phyloP scores from a whole-genome alignment of 2,113 vertebrate species.

The Hypomesus transpacificus region DNA sequence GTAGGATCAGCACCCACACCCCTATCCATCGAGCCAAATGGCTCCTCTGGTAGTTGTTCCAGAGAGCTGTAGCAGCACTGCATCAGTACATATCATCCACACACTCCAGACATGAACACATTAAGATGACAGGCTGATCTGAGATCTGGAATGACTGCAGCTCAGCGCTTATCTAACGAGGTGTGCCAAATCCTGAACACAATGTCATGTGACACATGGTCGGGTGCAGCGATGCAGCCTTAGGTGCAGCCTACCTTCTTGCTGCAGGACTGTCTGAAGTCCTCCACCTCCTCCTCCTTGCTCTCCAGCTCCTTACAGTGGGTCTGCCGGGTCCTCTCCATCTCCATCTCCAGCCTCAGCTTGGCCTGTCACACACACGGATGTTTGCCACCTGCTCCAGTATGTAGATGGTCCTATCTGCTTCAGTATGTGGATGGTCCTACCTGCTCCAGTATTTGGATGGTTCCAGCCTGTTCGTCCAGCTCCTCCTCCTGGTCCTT shows the following conservation, averaged over 20 bases:
- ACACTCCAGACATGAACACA: background rate
- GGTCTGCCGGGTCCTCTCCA: conserved; percentile 87
- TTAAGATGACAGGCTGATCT: background rate
- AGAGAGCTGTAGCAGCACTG: too few species aligned
- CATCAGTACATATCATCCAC: too few species aligned
- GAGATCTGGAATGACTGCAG: background rate
- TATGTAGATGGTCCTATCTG: background rate
- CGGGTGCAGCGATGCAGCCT: too few species aligned
- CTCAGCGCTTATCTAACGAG: background rate
- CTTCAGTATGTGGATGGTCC: background rate
- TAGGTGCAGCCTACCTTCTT: conserved; percentile 81
- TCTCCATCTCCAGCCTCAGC: conserved; percentile 98
- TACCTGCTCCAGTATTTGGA: conserved; percentile 98
- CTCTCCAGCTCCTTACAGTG: conserved; percentile 93
- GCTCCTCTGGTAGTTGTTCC: conserved; percentile 27
- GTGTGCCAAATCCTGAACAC: background rate
- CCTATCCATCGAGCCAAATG: conserved; percentile 23
- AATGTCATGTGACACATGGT: background rate
- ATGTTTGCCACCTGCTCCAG: background rate
- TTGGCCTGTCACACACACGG: conserved; percentile 76
- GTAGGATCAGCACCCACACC: conserved; percentile 23
- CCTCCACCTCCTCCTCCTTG: conserved; percentile 95
- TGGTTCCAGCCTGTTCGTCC: conserved; percentile 94
- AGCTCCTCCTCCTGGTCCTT: conserved; percentile 99
- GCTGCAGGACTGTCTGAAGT: conserved; percentile 90